Evolutionary conservation across 2,888 invertebrate genomes (phyloP), one percentile per base, ranked within the genome.

Genomic region (Cyclophora albipunctata): DNA sequence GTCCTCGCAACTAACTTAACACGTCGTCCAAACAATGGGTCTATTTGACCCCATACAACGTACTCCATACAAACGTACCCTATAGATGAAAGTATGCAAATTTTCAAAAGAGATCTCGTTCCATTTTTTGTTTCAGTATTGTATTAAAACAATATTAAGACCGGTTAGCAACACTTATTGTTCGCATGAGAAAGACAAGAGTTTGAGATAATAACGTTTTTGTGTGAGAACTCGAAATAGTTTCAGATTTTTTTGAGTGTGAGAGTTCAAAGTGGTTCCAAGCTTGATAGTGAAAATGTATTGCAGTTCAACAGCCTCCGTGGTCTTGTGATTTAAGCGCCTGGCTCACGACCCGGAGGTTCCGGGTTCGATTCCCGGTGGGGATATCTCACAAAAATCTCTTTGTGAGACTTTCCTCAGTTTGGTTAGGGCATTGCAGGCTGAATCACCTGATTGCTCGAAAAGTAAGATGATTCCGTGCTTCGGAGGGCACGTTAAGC

Each of bases 91-190:
- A 66, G 64, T 76, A 78, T 78, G 77, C 76, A 77, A 76, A 78
- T 74, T 7, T 47, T 66, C 20, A 20, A 70, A 72, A 74, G 71
- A 75, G 74, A 75, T 77, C 70, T 68, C 69, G 68, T 62, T 64
- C 64, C 43, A 66, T 71, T 70, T 72, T 71, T 64, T 60, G 64
- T 72, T 62, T 65, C 52, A 37, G 37, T 37, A 59, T 48, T 55
- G 52, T 54, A 50, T 61, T 62, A 64, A 66, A 68, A 66, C 64
- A 63, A 66, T 60, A 37, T 37, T 37, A 37, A 37, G 37, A 37
- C 37, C 37, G 37, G 37, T 37, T 37, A 49, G 45, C 6, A 57
- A 51, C 51, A 51, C 51, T 41, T 59, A 63, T 59, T 52, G 53
- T 58, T 37, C 5, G 37, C 5, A 37, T 37, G 37, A 37, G 37